These are phyloP conservation scores for Acropora yongei DNA, from an alignment of 64 coral and sea anemone species.

Conservation along the genomic window DNA sequence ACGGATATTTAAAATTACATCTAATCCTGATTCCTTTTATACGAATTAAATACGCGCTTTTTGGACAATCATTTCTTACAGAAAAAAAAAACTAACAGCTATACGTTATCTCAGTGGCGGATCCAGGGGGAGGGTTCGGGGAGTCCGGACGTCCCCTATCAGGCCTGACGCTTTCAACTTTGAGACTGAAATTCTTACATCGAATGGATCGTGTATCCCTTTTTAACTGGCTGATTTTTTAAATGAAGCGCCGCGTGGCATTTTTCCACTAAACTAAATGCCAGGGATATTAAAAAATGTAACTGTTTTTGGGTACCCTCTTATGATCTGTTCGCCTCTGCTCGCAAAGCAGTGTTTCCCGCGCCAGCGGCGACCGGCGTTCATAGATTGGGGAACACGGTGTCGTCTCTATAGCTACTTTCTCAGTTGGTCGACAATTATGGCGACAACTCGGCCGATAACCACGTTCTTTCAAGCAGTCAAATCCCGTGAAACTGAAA, in stretches of 20 bases:
- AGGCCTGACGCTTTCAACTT: background rate
- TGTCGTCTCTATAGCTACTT: background rate
- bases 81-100: no score
- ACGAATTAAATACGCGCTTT: no score
- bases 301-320: constrained; percentile 33
- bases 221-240: constrained; percentile 44
- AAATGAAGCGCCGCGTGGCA: constrained; percentile 38
- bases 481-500: constrained; percentile 15
- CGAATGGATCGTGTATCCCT: constrained; percentile 32
- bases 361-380: background rate
- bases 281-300: constrained; percentile 49
- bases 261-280: constrained; percentile 60
- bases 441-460: constrained; percentile 31
- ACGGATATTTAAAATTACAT: no score
- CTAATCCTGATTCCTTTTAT: no score
- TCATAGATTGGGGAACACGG: constrained; percentile 15
- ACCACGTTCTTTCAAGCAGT: constrained; percentile 8
- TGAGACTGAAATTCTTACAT: constrained; percentile 17
- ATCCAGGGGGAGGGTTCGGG: background rate
- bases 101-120: background rate
- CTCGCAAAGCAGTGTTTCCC: constrained; percentile 33
- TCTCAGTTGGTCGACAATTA: constrained; percentile 44
- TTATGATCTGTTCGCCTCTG: constrained; percentile 50
- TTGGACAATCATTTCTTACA: no score
- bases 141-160: background rate